Base-by-base conservation (phyloP, 2,888 invertebrate species). In the Galeruca laticollis region DNA sequence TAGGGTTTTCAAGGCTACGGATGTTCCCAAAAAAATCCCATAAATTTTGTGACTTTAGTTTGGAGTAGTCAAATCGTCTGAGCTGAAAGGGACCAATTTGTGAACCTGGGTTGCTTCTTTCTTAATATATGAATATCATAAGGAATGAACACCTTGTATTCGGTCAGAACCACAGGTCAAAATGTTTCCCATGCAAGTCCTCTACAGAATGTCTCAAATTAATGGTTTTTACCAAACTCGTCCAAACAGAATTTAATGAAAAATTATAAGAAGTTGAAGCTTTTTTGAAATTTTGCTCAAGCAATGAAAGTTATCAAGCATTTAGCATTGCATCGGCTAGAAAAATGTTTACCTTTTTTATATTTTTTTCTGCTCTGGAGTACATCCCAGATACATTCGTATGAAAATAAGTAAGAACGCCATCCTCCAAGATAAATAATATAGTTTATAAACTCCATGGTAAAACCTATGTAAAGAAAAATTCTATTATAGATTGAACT, bases 401-500 rank as follows among this genome's bases (percentile, higher is more conserved):
- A 47, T 2, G 52, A 52, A 26, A 52, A 52, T 13, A 52, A 26
- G 8, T 52, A 52, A 13, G 52, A 11, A 13, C 52, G 52, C 52
- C 52, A 52, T 52, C 52, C 26, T 52, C 52, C 52, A 11, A 52
- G 21, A 8, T 47, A 47, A 47, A 47, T 47, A 18, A 47, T 47
- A 47, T 47, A 47, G 47, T 18, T 47, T 47, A 47, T 47, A 15
- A 47, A 47, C 47, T 47, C 47, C 47, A 47, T 47, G 2, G 5
- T 9, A 15, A 9, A 15, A 8, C 47, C 47, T 47, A 18, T 9
- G 5, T n/a, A 40, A 40, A 40, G n/a, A 40, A 40, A 40, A 40
- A 40, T 40, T 26, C 26, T 26, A 26, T 26, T 26, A 5, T 26
- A 26, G 26, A 26, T 26, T 26, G 3, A 6, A 26, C 6, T 26